Conservation (phyloP, 2,797 vertebrate genomes). For the Pangasius macronema region DNA sequence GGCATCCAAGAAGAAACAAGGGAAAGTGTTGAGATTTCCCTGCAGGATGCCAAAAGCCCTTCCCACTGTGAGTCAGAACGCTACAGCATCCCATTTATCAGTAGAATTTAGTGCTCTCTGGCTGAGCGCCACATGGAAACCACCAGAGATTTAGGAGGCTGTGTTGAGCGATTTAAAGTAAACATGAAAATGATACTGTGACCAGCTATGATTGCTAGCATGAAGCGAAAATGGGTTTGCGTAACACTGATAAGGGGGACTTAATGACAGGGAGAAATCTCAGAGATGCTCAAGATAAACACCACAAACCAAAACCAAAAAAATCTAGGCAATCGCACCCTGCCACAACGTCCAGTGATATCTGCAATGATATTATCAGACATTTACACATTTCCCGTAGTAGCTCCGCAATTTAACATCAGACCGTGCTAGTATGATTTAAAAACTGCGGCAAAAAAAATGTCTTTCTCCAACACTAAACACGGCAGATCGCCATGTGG, state of each 20-base stretch:
- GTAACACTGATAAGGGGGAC: not conserved
- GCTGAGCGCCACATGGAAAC: not conserved
- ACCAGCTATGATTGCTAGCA: too few relatives aligned
- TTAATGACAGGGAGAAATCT: not conserved
- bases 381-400: not conserved
- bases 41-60: constrained; percentile 50
- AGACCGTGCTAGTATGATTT: too few relatives aligned
- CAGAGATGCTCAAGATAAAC: not conserved
- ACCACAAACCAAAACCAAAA: not conserved
- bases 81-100: not conserved
- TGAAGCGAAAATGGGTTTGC: not conserved
- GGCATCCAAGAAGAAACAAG: constrained; percentile 71
- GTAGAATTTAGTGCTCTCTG: not conserved
- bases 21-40: constrained; percentile 62
- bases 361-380: not conserved
- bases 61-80: not conserved
- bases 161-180: not conserved
- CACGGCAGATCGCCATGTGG: not conserved
- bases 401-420: not conserved
- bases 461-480: too few relatives aligned
- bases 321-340: not conserved
- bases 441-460: not conserved
- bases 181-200: not conserved
- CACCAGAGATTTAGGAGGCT: not conserved
- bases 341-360: not conserved